Evolutionary conservation across 2,113 vertebrate species (phyloP).

Genomic region (Tychaedon coryphoeus): DNA sequence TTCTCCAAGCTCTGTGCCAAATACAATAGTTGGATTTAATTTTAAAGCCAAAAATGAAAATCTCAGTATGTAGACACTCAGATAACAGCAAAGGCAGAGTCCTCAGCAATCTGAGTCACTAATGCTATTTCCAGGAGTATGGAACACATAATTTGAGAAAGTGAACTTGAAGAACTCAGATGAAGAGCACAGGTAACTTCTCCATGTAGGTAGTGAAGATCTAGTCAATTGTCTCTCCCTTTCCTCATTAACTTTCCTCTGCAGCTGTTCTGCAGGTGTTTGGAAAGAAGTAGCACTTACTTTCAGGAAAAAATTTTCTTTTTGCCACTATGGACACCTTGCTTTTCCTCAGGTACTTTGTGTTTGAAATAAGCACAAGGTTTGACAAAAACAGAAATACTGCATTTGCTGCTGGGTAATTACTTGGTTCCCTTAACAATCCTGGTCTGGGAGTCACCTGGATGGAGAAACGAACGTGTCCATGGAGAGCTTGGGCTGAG

Average conservation of each 20-base stretch:
- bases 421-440: not conserved
- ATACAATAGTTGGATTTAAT: not conserved
- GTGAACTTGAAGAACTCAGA: not conserved
- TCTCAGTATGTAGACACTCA: not conserved
- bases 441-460: not conserved
- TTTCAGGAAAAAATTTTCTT: not conserved
- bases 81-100: not conserved
- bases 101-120: not conserved
- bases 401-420: not conserved
- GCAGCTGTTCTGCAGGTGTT: not conserved
- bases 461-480: not conserved
- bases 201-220: not conserved
- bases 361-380: not conserved
- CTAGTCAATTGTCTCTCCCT: not conserved
- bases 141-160: not conserved
- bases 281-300: not conserved
- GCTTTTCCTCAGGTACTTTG: not conserved
- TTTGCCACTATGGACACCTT: not conserved
- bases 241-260: not conserved
- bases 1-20: not conserved
- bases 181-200: not conserved
- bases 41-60: slow-evolving; percentile 3
- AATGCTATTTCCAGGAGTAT: not conserved
- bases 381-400: not conserved
- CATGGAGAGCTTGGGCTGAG: not conserved